phyloP scores from a whole-genome alignment of 2,113 vertebrate genomes.

The Barnardius zonarius region DNA sequence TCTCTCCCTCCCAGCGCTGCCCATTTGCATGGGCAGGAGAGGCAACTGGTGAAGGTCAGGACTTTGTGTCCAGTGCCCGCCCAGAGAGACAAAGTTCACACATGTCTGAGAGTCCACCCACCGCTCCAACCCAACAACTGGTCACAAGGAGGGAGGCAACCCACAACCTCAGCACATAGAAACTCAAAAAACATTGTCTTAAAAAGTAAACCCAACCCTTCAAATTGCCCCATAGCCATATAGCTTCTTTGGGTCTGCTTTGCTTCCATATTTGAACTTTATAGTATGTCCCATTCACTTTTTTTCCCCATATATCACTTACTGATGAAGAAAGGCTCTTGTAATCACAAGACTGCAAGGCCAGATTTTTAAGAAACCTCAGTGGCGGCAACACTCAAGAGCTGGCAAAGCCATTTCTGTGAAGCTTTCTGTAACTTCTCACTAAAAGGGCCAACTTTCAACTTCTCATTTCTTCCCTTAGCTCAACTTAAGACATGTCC shows the following conservation, averaged over 20 bases:
- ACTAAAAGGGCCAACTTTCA: not conserved
- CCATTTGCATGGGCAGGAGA: not conserved
- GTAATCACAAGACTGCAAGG: not conserved
- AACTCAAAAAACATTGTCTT: not conserved
- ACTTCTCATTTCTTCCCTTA: slow-evolving; percentile 8
- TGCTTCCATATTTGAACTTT: not conserved
- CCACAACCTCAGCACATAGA: not conserved
- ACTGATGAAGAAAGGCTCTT: not conserved
- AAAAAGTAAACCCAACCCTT: not conserved
- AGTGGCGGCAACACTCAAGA: not conserved
- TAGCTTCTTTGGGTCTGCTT: not conserved
- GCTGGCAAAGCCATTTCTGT: not conserved
- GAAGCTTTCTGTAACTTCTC: slow-evolving; percentile 1
- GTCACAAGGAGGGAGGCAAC: not conserved
- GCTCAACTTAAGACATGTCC: not conserved
- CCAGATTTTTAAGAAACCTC: not conserved
- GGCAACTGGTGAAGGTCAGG: not conserved
- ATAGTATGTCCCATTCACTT: not conserved
- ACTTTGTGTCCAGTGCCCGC: not conserved
- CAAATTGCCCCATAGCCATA: not conserved
- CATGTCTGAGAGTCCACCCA: not conserved
- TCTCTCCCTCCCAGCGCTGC: not conserved
- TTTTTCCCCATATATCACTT: not conserved
- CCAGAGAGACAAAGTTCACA: not conserved
- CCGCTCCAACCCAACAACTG: not conserved